Conservation (phyloP, 2,113 vertebrate species). For the Hydrolagus affinis region DNA sequence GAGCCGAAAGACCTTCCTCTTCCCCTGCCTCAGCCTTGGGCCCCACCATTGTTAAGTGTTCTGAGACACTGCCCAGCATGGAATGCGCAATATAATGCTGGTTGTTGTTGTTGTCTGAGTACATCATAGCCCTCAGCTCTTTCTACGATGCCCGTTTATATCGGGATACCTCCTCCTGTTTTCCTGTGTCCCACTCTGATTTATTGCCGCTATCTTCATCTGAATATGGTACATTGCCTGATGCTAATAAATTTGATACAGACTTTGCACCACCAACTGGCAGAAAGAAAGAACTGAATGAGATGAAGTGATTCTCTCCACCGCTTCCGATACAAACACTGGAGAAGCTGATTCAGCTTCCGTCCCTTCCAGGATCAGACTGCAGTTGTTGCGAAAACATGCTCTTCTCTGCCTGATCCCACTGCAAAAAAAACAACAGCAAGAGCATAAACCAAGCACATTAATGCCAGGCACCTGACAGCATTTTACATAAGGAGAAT, state of each 20-base stretch:
- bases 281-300: not conserved
- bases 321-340: too few species aligned
- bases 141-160: not conserved
- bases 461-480: not conserved
- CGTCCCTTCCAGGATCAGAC: not conserved
- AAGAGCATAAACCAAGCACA: not conserved
- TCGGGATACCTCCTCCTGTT: not conserved
- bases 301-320: not conserved
- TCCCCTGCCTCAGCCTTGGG: too few species aligned
- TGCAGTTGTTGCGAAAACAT: not conserved
- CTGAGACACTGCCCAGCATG: too few species aligned
- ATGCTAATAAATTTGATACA: constrained; percentile 12
- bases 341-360: not conserved
- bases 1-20: too few species aligned
- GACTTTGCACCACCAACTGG: constrained; percentile 26
- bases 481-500: too few species aligned
- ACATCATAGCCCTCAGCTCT: not conserved
- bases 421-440: too few species aligned
- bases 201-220: not conserved
- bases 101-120: not conserved
- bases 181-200: not conserved
- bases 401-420: not conserved
- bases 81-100: too few species aligned
- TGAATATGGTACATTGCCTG: not conserved
- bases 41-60: too few species aligned